phyloP scores from a whole-genome alignment of 2,797 vertebrate species.

The Platalea minor region DNA sequence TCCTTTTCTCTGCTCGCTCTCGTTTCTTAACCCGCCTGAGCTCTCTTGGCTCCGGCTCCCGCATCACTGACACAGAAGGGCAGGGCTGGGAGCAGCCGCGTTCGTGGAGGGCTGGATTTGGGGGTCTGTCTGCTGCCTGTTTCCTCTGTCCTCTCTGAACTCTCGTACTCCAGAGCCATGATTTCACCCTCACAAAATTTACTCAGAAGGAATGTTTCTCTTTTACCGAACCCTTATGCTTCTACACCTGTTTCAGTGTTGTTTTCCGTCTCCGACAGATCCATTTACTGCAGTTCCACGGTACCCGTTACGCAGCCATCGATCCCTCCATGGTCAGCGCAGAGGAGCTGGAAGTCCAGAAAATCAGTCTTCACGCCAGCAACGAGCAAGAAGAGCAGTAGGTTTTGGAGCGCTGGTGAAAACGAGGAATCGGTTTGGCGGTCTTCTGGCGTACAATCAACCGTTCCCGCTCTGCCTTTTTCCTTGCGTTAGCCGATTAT shows the following conservation, averaged over 20 bases:
- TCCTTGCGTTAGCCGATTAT: slow-evolving; percentile 1
- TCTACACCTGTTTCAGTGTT: background rate
- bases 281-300: slow-evolving; percentile 94
- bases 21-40: background rate
- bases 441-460: slow-evolving; percentile 8
- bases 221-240: background rate
- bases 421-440: background rate
- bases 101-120: background rate
- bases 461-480: slow-evolving; percentile 1
- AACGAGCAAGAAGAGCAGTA: slow-evolving; percentile 78
- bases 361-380: slow-evolving; percentile 72
- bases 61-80: too few species aligned
- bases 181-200: background rate
- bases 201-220: background rate
- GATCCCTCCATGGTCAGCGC: slow-evolving; percentile 91
- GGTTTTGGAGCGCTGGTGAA: background rate
- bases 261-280: slow-evolving; percentile 75
- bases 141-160: background rate
- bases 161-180: background rate
- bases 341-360: slow-evolving; percentile 92
- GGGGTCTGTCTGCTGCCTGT: background rate
- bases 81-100: background rate
- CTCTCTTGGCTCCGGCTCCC: background rate
- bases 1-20: background rate
- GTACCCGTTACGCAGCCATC: slow-evolving; percentile 92